Conservation (phyloP, 2,888 invertebrate species). For the Cosmia pyralina region DNA sequence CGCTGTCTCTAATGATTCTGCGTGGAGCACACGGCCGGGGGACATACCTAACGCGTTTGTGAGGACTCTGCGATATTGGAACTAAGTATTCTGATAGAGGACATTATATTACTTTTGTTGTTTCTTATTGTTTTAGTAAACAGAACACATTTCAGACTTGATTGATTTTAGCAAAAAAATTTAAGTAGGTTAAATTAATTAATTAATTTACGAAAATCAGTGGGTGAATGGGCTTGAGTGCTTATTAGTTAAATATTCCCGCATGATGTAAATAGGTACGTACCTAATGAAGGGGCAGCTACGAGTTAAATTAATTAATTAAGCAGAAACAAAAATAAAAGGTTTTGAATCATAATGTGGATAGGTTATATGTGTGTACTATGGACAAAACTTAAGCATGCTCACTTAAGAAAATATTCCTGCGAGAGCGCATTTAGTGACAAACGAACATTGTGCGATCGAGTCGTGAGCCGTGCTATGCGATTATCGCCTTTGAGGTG, state of each 20-base stretch:
- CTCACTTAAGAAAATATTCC: too few species aligned
- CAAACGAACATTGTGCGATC: too few species aligned
- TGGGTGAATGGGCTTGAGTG: background rate
- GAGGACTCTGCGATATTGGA: conserved; percentile 10
- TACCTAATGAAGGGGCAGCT: background rate
- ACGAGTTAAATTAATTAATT: conserved; percentile 25
- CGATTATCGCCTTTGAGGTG: too few species aligned
- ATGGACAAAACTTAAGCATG: too few species aligned
- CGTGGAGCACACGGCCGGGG: conserved; percentile 17
- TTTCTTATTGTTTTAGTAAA: background rate
- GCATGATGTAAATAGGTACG: background rate
- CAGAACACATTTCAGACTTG: background rate
- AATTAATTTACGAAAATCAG: background rate
- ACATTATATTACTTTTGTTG: conserved; percentile 14
- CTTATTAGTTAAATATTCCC: conserved; percentile 16
- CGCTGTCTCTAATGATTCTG: conserved; percentile 69
- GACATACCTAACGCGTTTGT: conserved; percentile 48
- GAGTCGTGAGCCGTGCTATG: too few species aligned
- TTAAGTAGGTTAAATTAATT: too few species aligned
- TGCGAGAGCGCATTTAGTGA: too few species aligned
- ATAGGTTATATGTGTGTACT: background rate
- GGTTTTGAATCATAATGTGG: background rate
- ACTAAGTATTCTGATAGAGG: conserved; percentile 9
- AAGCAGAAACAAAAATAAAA: background rate
- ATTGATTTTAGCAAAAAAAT: conserved; percentile 1